A percentile compares a stretch with the other conserved stretches of the same genome.
These are phyloP conservation scores for Antechinus flavipes DNA, from an alignment of 2,113 vertebrate genomes.

Conservation along the genomic window DNA sequence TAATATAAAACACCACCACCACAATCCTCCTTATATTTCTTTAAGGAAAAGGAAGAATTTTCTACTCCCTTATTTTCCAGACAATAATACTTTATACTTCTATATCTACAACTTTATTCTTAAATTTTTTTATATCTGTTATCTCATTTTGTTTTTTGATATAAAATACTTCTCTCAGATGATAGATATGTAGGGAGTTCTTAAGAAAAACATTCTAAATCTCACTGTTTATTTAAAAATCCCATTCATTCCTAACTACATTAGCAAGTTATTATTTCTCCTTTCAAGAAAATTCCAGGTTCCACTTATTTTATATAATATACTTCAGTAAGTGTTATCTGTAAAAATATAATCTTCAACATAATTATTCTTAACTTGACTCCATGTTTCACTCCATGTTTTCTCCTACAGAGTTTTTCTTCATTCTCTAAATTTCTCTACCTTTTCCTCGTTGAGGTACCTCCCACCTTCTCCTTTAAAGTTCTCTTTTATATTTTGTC, in stretches of 20 bases:
- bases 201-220: conserved; percentile 45
- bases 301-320: neutral
- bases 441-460: neutral
- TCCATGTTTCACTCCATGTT: neutral
- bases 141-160: conserved; percentile 29
- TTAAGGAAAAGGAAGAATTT: neutral
- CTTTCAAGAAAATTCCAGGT: neutral
- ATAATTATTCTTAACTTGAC: neutral
- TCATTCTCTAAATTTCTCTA: neutral
- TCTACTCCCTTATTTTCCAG: neutral
- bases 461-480: neutral
- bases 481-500: neutral
- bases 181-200: conserved; percentile 14
- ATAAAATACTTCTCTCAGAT: neutral
- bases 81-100: neutral
- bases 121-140: neutral
- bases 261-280: conserved; percentile 19
- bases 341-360: neutral
- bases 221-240: conserved; percentile 2
- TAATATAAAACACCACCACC: neutral
- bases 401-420: neutral
- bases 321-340: conserved; percentile 5
- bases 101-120: neutral
- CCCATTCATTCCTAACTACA: conserved; percentile 9
- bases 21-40: neutral